Evolutionary conservation across 1,140 invertebrate genomes (phyloP).

Genomic region (Zaprionus camerounensis): DNA sequence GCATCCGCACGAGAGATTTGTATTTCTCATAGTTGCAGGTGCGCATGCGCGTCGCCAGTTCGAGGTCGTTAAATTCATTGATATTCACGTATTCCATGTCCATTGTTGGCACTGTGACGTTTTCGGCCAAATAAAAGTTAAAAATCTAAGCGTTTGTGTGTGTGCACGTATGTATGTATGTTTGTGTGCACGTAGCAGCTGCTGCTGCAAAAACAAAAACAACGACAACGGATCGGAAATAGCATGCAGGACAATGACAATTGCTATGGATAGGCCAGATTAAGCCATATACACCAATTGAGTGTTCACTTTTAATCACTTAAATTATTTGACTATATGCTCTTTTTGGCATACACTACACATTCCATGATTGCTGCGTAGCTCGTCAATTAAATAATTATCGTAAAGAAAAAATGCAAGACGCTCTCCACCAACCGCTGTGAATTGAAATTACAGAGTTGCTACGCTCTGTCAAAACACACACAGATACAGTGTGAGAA

Average conservation of each 20-base stretch:
- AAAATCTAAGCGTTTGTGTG: background rate
- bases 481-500: constrained; percentile 20
- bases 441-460: constrained; percentile 61
- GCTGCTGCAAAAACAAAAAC: constrained; percentile 40
- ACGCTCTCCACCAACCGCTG: constrained; percentile 62
- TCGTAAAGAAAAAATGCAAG: constrained; percentile 55
- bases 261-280: background rate
- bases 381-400: constrained; percentile 40
- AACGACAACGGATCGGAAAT: constrained; percentile 20
- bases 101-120: constrained; percentile 40
- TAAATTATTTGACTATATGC: constrained; percentile 7
- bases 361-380: constrained; percentile 24
- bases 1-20: constrained; percentile 94
- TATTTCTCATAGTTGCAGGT: constrained; percentile 91
- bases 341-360: background rate
- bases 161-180: constrained; percentile 6
- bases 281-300: constrained; percentile 20
- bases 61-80: constrained; percentile 65
- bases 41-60: constrained; percentile 76
- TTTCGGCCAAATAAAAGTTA: constrained; percentile 9
- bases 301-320: constrained; percentile 14
- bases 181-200: constrained; percentile 19
- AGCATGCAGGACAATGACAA: constrained; percentile 24
- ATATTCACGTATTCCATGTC: constrained; percentile 71
- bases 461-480: constrained; percentile 27